These are phyloP conservation scores for Labroides dimidiatus DNA, from an alignment of 2,797 vertebrate species.

Conservation along the genomic window DNA sequence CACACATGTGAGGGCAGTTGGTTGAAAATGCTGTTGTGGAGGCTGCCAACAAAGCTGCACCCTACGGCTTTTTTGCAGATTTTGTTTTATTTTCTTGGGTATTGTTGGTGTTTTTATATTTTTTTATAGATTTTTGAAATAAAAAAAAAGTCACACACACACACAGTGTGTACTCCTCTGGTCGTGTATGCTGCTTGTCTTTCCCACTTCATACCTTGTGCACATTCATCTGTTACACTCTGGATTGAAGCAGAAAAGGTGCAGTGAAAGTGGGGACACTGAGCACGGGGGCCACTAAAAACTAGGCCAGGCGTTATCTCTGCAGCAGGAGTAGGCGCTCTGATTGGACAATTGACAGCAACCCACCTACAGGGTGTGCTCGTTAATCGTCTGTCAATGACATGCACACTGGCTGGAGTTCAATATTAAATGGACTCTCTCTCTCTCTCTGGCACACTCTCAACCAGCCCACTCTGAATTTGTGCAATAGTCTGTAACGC, in stretches of 20 bases:
- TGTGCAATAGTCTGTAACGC: slow-evolving; percentile 15
- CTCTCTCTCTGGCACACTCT: slow-evolving; percentile 28
- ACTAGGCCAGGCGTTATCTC: slow-evolving; percentile 32
- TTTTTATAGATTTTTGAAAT: no score
- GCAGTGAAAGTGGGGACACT: slow-evolving; percentile 12
- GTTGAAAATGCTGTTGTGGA: slow-evolving; percentile 4
- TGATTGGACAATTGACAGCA: slow-evolving; percentile 41
- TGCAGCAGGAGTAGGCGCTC: slow-evolving; percentile 7
- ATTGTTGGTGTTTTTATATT: slow-evolving; percentile 10
- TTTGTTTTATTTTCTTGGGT: slow-evolving; percentile 1
- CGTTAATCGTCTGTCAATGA: slow-evolving; percentile 48
- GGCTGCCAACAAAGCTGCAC: slow-evolving; percentile 9
- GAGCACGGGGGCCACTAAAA: slow-evolving; percentile 13
- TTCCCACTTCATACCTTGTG: neutral
- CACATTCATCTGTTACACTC: slow-evolving; percentile 2
- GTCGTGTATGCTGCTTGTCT: neutral
- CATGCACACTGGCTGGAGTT: slow-evolving; percentile 42
- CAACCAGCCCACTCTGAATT: slow-evolving; percentile 27
- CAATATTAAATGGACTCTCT: slow-evolving; percentile 32
- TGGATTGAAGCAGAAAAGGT: neutral
- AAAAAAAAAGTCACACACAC: neutral
- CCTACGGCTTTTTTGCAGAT: neutral
- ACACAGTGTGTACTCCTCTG: neutral
- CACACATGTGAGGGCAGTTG: neutral
- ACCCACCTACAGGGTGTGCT: slow-evolving; percentile 41